phyloP scores from a whole-genome alignment of 2,888 invertebrate genomes.

The Drosophila anomelani region DNA sequence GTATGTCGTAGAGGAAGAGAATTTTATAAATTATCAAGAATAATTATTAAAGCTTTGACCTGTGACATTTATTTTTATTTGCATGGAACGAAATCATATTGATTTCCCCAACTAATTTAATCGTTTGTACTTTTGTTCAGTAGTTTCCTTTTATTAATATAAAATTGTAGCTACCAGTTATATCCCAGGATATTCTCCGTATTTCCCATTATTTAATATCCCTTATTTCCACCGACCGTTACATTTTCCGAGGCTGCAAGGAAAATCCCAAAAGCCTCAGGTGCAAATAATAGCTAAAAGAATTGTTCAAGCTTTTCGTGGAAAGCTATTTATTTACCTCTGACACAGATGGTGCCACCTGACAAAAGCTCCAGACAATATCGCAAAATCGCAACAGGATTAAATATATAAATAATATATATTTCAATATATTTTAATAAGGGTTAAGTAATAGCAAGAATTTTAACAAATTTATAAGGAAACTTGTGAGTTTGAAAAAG shows the following conservation, averaged over 20 bases:
- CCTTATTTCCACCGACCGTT: constrained; percentile 22
- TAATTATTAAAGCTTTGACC: background rate
- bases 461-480: background rate
- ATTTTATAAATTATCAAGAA: background rate
- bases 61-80: background rate
- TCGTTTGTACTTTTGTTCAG: too few relatives aligned
- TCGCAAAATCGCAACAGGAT: constrained; percentile 46
- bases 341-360: constrained; percentile 55
- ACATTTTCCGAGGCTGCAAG: constrained; percentile 9
- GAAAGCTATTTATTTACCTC: constrained; percentile 26
- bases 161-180: too few relatives aligned
- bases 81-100: background rate
- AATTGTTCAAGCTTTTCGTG: background rate
- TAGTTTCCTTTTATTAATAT: background rate
- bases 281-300: constrained; percentile 17
- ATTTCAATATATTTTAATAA: background rate
- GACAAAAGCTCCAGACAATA: constrained; percentile 22
- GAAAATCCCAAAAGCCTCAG: constrained; percentile 13
- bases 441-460: background rate
- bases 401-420: background rate
- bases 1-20: background rate
- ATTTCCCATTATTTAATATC: background rate
- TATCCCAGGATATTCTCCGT: background rate
- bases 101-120: background rate
- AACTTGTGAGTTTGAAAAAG: background rate